phyloP scores from a whole-genome alignment of 2,888 invertebrate species.

The Phymatocera aterrima region DNA sequence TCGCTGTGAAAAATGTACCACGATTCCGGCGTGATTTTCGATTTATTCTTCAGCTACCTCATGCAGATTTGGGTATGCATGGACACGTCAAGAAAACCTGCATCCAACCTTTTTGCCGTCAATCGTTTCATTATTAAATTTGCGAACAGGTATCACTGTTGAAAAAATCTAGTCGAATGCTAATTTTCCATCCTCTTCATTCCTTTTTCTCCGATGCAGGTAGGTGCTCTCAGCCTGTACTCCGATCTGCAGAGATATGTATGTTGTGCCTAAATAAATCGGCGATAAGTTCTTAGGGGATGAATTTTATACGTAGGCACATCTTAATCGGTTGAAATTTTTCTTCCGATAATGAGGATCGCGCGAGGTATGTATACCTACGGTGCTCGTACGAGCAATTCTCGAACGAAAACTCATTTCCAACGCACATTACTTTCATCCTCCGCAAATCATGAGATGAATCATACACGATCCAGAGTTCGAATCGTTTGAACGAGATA shows the following conservation, averaged over 20 bases:
- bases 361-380: too few species aligned
- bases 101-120: background rate
- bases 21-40: too few species aligned
- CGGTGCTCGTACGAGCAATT: too few species aligned
- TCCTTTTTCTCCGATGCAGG: background rate
- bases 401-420: too few species aligned
- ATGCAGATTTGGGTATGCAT: background rate
- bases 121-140: slow-evolving; percentile 7
- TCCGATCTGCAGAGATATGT: background rate
- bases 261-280: slow-evolving; percentile 27
- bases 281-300: background rate
- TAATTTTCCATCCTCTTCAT: background rate
- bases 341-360: too few species aligned
- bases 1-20: background rate
- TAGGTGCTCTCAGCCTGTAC: background rate
- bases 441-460: too few species aligned
- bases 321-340: background rate
- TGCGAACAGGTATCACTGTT: slow-evolving; percentile 32
- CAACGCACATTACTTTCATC: too few species aligned
- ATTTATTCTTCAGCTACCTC: background rate
- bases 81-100: background rate
- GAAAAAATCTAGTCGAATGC: slow-evolving; percentile 21
- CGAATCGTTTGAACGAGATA: too few species aligned
- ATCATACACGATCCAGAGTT: too few species aligned
- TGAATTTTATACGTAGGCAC: background rate